Evolutionary conservation across 2,113 vertebrate species (phyloP).

Genomic region (Hepsetus odoe): DNA sequence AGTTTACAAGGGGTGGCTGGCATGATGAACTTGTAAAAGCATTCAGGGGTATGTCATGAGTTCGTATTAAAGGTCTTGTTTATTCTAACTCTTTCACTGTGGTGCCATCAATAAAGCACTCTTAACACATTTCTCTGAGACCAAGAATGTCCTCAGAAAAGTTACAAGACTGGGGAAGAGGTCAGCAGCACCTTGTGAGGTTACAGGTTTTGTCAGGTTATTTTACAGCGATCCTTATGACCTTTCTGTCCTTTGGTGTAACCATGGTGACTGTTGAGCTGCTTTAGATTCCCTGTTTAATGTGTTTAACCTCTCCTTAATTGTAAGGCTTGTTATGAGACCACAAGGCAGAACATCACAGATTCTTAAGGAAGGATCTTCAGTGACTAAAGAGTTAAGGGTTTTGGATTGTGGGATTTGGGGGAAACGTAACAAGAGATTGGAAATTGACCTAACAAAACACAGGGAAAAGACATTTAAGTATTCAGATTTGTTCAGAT

Average conservation of each 20-base stretch:
- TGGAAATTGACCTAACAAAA: too few relatives aligned
- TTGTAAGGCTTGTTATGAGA: too few relatives aligned
- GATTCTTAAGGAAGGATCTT: too few relatives aligned
- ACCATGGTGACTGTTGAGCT: too few relatives aligned
- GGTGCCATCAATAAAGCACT: slow-evolving; percentile 19
- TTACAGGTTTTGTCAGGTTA: neutral
- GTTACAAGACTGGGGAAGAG: neutral
- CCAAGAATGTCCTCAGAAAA: neutral
- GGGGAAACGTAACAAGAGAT: too few relatives aligned
- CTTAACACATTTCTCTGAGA: neutral
- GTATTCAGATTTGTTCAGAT: too few relatives aligned
- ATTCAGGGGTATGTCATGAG: slow-evolving; percentile 18
- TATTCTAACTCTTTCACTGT: slow-evolving; percentile 8
- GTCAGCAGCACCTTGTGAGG: neutral
- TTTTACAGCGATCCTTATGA: neutral
- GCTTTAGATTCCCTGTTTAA: too few relatives aligned
- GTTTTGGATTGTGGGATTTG: too few relatives aligned
- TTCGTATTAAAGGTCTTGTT: slow-evolving; percentile 19
- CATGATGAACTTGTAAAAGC: slow-evolving; percentile 28
- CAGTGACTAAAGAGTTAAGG: too few relatives aligned
- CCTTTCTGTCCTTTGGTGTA: neutral
- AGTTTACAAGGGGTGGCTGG: slow-evolving; percentile 13
- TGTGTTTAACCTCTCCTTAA: too few relatives aligned
- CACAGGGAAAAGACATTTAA: too few relatives aligned
- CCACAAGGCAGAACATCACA: too few relatives aligned